phyloP scores from a whole-genome alignment of 1,140 invertebrate species.

The Drosophila subpulchrella region DNA sequence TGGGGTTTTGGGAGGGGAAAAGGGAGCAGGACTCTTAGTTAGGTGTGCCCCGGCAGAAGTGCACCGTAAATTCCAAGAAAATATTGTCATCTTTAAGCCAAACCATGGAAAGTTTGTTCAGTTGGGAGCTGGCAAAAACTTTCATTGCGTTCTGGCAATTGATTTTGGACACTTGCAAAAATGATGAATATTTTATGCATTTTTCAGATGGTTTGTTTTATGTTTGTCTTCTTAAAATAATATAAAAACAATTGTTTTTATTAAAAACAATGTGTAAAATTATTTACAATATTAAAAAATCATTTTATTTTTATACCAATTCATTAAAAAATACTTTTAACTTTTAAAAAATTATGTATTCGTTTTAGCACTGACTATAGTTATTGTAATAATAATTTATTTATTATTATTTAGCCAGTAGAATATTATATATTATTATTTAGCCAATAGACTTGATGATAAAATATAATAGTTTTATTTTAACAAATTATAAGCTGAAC shows the following conservation, averaged over 20 bases:
- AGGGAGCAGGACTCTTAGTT: neutral
- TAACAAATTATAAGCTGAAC: no score
- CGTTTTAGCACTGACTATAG: no score
- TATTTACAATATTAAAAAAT: no score
- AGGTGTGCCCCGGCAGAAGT: slow-evolving; percentile 33
- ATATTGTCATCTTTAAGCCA: slow-evolving; percentile 36
- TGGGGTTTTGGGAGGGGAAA: neutral
- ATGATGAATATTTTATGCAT: neutral
- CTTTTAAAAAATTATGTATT: no score
- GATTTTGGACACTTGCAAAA: neutral
- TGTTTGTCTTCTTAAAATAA: neutral
- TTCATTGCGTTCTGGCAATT: slow-evolving; percentile 28
- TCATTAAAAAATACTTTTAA: no score
- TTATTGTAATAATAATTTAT: no score
- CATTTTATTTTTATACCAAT: no score
- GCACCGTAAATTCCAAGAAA: slow-evolving; percentile 44
- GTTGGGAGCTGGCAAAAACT: slow-evolving; percentile 6
- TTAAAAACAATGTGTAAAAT: neutral
- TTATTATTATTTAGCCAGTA: no score
- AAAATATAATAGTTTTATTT: no score
- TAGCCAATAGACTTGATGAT: no score
- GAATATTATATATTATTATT: no score
- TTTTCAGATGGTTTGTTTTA: neutral
- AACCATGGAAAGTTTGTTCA: slow-evolving; percentile 36
- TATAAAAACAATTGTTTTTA: no score